Conservation (phyloP, 2,113 vertebrate genomes). For the Prunella himalayana region DNA sequence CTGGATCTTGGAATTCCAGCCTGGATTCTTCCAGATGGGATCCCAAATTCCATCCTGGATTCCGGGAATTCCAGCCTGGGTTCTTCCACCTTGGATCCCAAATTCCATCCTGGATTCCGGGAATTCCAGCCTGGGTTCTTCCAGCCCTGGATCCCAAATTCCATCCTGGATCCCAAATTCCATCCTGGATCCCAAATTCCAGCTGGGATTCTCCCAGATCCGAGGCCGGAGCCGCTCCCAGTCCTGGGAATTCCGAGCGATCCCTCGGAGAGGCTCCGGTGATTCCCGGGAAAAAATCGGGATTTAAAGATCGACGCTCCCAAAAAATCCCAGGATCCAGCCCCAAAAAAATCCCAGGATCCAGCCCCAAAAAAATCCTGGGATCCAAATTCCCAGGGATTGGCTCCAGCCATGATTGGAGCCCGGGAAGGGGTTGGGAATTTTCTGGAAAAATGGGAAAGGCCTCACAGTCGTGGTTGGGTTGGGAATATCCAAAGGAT, state of each 20-base stretch:
- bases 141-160: not conserved
- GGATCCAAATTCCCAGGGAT: not conserved
- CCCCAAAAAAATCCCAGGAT: not conserved
- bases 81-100: not conserved
- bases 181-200: not conserved
- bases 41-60: no score
- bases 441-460: not conserved
- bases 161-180: not conserved
- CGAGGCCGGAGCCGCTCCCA: not conserved
- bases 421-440: not conserved
- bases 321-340: not conserved
- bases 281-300: not conserved
- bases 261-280: not conserved
- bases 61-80: not conserved
- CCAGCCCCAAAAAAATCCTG: not conserved
- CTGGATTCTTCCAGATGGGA: not conserved
- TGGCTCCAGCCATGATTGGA: not conserved
- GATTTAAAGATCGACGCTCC: not conserved
- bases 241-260: not conserved
- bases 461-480: not conserved
- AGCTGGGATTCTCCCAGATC: no score
- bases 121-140: no score
- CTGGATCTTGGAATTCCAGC: no score
- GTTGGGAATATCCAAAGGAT: not conserved
- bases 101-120: not conserved